Conservation (phyloP, 2,888 invertebrate species). For the Agriotes lineatus region DNA sequence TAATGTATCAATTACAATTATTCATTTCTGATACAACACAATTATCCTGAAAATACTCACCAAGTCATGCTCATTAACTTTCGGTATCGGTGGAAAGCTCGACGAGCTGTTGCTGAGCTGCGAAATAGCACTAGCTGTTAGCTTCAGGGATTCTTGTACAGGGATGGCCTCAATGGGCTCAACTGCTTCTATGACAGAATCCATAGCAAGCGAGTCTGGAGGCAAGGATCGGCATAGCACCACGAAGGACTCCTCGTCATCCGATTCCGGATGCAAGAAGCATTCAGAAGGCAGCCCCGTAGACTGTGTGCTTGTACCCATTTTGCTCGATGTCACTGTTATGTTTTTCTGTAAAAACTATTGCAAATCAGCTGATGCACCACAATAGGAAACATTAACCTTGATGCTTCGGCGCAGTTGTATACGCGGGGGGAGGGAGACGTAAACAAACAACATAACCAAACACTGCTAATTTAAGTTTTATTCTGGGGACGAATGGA, state of each 20-base stretch:
- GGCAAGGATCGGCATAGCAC: constrained; percentile 52
- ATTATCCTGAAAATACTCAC: too few species aligned
- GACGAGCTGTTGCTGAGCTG: constrained; percentile 22
- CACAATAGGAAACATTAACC: too few species aligned
- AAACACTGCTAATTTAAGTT: background rate
- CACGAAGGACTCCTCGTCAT: constrained; percentile 60
- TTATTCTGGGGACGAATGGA: too few species aligned
- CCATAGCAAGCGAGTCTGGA: constrained; percentile 31
- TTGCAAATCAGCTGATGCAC: background rate
- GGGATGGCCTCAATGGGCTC: constrained; percentile 19
- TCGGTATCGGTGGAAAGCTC: constrained; percentile 38
- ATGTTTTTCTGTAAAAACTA: background rate
- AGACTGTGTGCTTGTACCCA: constrained; percentile 22
- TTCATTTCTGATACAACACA: too few species aligned
- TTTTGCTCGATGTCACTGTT: background rate
- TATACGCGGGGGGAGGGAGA: background rate
- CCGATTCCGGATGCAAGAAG: constrained; percentile 52
- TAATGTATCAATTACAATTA: too few species aligned
- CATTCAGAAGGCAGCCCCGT: constrained; percentile 41
- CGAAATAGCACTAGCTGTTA: constrained; percentile 34
- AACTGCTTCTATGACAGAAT: background rate
- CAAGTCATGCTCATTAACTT: constrained; percentile 27
- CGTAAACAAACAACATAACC: background rate
- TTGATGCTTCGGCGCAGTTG: too few species aligned
- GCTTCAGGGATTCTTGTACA: constrained; percentile 40